These are phyloP conservation scores for Eremophila alpestris DNA, from an alignment of 2,797 vertebrate species.

Conservation along the genomic window DNA sequence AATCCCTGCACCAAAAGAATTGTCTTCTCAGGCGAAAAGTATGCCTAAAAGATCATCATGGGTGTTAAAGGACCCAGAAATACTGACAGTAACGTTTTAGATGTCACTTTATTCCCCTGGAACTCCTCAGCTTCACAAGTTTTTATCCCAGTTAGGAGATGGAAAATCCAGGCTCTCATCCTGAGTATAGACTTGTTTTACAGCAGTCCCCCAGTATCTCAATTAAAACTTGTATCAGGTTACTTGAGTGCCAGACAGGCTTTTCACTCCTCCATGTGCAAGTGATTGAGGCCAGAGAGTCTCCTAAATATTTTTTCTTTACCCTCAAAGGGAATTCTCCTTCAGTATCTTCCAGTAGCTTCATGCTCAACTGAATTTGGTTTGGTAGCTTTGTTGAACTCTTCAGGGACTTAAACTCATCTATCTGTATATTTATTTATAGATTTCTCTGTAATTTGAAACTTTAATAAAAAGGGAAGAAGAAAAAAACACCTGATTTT, in stretches of 20 bases:
- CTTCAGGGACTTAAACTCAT: neutral
- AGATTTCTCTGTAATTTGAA: neutral
- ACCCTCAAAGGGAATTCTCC: neutral
- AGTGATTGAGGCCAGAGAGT: neutral
- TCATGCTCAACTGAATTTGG: neutral
- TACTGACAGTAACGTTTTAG: neutral
- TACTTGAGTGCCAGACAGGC: neutral
- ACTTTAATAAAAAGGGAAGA: neutral
- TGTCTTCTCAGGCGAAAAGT: neutral
- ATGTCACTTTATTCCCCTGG: neutral
- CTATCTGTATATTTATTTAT: neutral
- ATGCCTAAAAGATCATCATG: neutral
- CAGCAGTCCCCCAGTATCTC: neutral
- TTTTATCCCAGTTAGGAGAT: neutral
- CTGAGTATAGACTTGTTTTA: neutral
- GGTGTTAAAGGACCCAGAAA: neutral
- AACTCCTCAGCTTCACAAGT: neutral
- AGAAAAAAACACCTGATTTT: neutral
- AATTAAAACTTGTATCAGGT: neutral
- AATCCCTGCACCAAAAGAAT: neutral
- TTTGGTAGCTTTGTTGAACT: neutral
- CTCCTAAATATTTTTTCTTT: neutral
- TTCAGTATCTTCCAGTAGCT: neutral
- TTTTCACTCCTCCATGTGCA: neutral
- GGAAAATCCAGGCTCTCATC: neutral